Base-by-base conservation (phyloP, 2,888 invertebrate genomes). In the Orthosia gracilis region DNA sequence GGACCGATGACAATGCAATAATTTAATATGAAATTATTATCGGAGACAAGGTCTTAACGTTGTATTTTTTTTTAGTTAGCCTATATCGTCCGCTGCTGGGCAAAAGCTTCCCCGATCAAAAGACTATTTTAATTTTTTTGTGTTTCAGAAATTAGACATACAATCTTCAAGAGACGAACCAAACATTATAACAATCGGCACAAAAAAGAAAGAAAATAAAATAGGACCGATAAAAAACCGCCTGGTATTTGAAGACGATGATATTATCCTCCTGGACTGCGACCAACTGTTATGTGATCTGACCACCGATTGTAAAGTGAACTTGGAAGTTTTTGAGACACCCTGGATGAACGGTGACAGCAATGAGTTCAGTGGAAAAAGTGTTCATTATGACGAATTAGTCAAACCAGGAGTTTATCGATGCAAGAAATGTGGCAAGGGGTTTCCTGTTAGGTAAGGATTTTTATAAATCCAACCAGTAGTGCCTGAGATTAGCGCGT, bases 381-480 rank as follows among this genome's bases (percentile, higher is more conserved):
- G 89, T 80, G 81, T 92, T 0, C 90, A 90, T 80, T 91, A 89
- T 57, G 87, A 93, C 40, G 87, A 89, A 0, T 69, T 94, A 5
- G 57, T 89, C 0, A 83, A 68, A 5, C 84, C 89, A 0, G 88
- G 89, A 0, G 50, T 86, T 0, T 90, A 80, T 81, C 62, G 76
- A 0, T 94, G 94, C 63, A 88, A 69, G 21, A 87, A 73, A 3
- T 94, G 94, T 61, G 58, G 58, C 0, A 73, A 79, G 9, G 70
- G 73, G 0, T 94, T 92, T 66, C 85, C 87, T 26, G 89, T 86
- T 47, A 89, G 92, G 94, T 93, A 23, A 89, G 90, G 0, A n/a
- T n/a, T n/a, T n/a, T 11, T 40, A 85, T 31, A 23, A 0, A 40
- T 40, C 1, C n/a, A n/a, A n/a, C n/a, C n/a, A n/a, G n/a, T n/a